Base-by-base conservation (phyloP, 2,888 invertebrate genomes). In the Eledone cirrhosa region DNA sequence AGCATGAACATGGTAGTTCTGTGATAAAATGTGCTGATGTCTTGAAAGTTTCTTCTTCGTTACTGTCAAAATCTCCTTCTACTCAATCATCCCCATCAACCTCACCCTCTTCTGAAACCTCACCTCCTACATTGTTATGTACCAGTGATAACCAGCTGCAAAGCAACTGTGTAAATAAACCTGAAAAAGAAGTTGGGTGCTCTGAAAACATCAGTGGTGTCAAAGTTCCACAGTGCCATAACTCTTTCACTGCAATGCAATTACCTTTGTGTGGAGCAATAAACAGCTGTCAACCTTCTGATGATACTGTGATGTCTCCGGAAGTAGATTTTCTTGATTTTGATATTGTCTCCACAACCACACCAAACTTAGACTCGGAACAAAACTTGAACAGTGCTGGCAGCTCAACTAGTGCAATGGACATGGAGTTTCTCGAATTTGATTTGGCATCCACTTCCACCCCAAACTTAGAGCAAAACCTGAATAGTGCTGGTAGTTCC, bases 321-420 rank as follows among this genome's bases (percentile, higher is more conserved):
- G 82, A 82, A 65, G 79, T 78, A 19, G 82, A 82, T 53, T 82
- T 80, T 76, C 53, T 80, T 22, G 82, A 82, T 69, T 81, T 81
- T 76, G 72, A 72, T 31, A 31, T 72, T 33, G 33, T 69, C 69
- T 33, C 69, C 8, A 31, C 69, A 69, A 69, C 31, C n/a, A 69
- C 69, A 2, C 69, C 69, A 69, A 69, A 69, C 31, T 41, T 72
- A 41, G 72, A 72, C 33, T 72, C 33, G n/a, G 72, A 72, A 27
- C 72, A 31, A 72, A 72, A 72, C 11, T 13, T 72, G n/a, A 78
- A 78, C n/a, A 76, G 48, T 48, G 76, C 47, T 2, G 29, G 76
- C 24, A 48, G 48, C 24, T 63, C 63, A 13, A 63, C 63, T 63
- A 27, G n/a, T 24, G 63, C 27, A 63, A n/a, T 24, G 63, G 63